Evolutionary conservation across 92 coral and sea anemone genomes (phyloP), one percentile per base, ranked within the genome.

Genomic region (Meandrina meandrites): DNA sequence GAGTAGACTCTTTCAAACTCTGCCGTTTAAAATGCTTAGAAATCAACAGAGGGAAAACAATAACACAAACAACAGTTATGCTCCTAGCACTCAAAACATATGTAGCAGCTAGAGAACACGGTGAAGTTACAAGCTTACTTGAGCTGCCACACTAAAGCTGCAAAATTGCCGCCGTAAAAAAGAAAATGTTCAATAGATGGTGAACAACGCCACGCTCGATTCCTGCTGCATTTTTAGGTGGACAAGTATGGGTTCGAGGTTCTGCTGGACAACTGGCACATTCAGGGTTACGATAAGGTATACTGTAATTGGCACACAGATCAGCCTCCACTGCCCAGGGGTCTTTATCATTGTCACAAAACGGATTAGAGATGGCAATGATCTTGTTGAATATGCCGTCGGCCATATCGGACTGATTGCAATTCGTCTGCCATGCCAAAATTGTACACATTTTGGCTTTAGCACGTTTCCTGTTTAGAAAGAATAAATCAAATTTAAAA

Each of bases 371-470:
- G 73, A 2, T 15, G 73, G 28, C 73, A 28, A 68, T 68, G 35
- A 68, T 22, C 22, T 68, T 19, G 34, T 7, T 68, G 36, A 68
- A 68, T 68, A 68, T 68, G 28, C 73, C 73, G 4, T 68, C 36
- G 36, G 36, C 73, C 18, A 1, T 14, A 28, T 68, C 36, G 5
- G 73, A 68, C 18, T 28, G 73, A 68, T 28, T 5, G 36, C 73
- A 68, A 2, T 3, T 8, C 16, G 73, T 27, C 18, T 68, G 73
- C 73, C 73, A 68, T 27, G 73, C 32, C 73, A 68, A 28, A 3
- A 15, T 37, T 68, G 36, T 31, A 68, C 73, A 68, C 73, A 68
- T 13, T 68, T 68, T 68, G 73, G 73, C 73, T 31, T 68, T 68
- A 31, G 15, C 73, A 30, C 73, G 73, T 68, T 9, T 68, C 73